Percentiles rank a stretch among this genome's conserved stretches.
Conservation (phyloP, 2,888 invertebrate genomes). For the Caenorhabditis imperialis region DNA sequence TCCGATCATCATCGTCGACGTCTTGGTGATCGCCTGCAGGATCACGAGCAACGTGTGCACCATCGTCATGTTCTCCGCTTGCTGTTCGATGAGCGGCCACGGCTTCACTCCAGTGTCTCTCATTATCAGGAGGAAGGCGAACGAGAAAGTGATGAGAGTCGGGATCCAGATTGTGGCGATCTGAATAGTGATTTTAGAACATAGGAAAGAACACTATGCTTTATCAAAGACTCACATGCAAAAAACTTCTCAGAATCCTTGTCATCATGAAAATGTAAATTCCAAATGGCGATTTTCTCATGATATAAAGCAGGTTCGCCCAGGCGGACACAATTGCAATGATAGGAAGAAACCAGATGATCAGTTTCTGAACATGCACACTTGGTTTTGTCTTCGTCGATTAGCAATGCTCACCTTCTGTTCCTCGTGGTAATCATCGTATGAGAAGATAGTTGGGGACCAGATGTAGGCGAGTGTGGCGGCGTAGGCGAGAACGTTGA, state of each 20-base stretch:
- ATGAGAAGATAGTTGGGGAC: conserved; percentile 72
- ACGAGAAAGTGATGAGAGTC: conserved; percentile 75
- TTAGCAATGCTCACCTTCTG: conserved; percentile 67
- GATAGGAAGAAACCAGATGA: conserved; percentile 75
- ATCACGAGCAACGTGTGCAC: conserved; percentile 63
- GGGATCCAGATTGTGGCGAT: conserved; percentile 77
- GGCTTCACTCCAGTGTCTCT: conserved; percentile 73
- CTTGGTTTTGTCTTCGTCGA: no score
- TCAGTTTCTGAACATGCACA: conserved; percentile 63
- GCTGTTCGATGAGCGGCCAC: conserved; percentile 67
- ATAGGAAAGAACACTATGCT: no score
- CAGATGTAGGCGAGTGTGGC: conserved; percentile 73
- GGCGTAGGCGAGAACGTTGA: conserved; percentile 71
- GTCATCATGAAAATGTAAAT: conserved; percentile 77
- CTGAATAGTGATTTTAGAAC: conserved; percentile 50
- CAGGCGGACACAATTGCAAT: conserved; percentile 75
- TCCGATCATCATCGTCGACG: conserved; percentile 78
- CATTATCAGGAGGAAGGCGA: conserved; percentile 76
- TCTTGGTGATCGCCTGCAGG: conserved; percentile 76
- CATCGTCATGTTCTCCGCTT: conserved; percentile 57
- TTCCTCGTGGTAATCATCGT: conserved; percentile 73
- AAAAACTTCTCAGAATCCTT: conserved; percentile 72
- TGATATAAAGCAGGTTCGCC: conserved; percentile 70
- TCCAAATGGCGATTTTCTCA: conserved; percentile 73
- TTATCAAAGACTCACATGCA: conserved; percentile 62